Evolutionary conservation across 1,140 invertebrate genomes (phyloP).

Genomic region (Aplysia californica): DNA sequence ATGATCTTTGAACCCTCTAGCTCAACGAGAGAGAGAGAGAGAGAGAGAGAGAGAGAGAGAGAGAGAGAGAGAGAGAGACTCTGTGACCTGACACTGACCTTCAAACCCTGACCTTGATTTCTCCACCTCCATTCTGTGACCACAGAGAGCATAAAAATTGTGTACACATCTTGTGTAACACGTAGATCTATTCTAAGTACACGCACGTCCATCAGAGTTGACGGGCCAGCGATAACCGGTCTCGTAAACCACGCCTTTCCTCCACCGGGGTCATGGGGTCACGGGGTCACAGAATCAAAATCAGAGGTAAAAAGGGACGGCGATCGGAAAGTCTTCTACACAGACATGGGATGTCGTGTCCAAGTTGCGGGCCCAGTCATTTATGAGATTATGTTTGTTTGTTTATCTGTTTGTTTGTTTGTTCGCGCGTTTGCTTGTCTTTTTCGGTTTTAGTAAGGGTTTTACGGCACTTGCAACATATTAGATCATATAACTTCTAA

Average conservation of each 20-base stretch:
- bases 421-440: no score
- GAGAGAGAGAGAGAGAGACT: neutral
- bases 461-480: no score
- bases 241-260: neutral
- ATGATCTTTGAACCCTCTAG: neutral
- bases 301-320: no score
- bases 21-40: neutral
- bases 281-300: no score
- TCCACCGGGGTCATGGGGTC: neutral
- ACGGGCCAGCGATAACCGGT: neutral
- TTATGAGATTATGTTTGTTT: no score
- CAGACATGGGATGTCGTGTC: no score
- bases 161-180: neutral
- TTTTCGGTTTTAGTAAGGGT: no score
- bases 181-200: neutral
- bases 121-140: no score
- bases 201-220: neutral
- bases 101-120: neutral
- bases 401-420: no score
- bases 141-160: neutral
- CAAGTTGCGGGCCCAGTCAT: no score
- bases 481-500: no score
- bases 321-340: no score
- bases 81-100: neutral
- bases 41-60: slow-evolving; percentile 17